These are phyloP conservation scores for Calosoma granatense DNA, from an alignment of 1,140 invertebrate genomes.

Conservation along the genomic window DNA sequence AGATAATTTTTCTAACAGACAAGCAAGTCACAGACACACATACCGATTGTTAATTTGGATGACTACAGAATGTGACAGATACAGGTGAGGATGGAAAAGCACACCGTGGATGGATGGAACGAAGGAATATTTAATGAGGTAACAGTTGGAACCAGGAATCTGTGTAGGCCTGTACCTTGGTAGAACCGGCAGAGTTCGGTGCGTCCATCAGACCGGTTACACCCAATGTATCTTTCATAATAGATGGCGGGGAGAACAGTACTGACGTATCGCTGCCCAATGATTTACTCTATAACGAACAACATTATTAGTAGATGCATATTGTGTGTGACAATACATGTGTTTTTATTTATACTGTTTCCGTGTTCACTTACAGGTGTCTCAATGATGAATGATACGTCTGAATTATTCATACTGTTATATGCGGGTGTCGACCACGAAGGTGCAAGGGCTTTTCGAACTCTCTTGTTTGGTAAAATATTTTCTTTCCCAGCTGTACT, in stretches of 20 bases:
- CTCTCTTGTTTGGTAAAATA: constrained; percentile 52
- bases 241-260: constrained; percentile 78
- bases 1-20: not conserved
- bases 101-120: no score
- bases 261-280: constrained; percentile 66
- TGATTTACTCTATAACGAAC: constrained; percentile 64
- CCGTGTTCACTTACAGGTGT: constrained; percentile 70
- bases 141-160: constrained; percentile 30
- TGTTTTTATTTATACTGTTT: no score
- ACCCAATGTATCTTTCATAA: constrained; percentile 51
- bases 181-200: constrained; percentile 23
- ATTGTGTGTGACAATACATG: constrained; percentile 3
- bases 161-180: constrained; percentile 34
- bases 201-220: constrained; percentile 33
- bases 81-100: no score
- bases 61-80: not conserved
- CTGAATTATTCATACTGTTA: constrained; percentile 38
- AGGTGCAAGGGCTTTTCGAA: constrained; percentile 62
- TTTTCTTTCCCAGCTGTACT: constrained; percentile 52
- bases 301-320: constrained; percentile 2
- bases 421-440: constrained; percentile 56
- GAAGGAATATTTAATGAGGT: constrained; percentile 19
- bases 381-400: constrained; percentile 57
- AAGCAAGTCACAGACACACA: not conserved
- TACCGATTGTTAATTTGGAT: not conserved